A percentile compares a stretch with the other conserved stretches of the same genome.
phyloP scores from a whole-genome alignment of 2,113 vertebrate genomes.

The Tor tambroides region DNA sequence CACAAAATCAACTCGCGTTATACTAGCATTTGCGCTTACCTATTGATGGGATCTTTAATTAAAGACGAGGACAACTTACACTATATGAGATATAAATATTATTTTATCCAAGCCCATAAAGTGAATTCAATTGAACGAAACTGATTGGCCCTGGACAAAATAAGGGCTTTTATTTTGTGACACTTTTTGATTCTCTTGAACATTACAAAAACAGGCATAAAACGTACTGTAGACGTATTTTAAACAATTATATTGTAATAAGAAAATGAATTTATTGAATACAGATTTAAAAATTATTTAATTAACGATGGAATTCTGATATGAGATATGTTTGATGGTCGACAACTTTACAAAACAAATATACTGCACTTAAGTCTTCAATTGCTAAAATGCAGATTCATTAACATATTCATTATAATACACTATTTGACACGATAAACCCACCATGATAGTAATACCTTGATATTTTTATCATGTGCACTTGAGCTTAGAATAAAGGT shows the following conservation, averaged over 20 bases:
- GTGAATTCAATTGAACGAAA: background rate
- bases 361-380: too few species aligned
- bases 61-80: background rate
- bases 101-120: background rate
- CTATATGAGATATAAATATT: background rate
- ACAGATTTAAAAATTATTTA: too few species aligned
- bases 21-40: background rate
- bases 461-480: background rate
- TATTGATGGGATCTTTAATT: background rate
- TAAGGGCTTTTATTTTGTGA: slow-evolving; percentile 23
- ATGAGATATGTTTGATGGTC: too few species aligned
- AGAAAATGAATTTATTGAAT: background rate
- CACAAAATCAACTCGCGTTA: background rate
- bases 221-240: background rate
- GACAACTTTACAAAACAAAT: too few species aligned
- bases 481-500: background rate
- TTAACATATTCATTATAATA: background rate
- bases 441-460: too few species aligned
- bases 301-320: too few species aligned
- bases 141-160: background rate
- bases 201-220: background rate
- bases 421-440: too few species aligned
- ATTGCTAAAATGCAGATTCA: too few species aligned
- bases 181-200: background rate
- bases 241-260: background rate